Evolutionary conservation across 2,113 vertebrate species (phyloP).

Genomic region (Istiophorus platypterus): DNA sequence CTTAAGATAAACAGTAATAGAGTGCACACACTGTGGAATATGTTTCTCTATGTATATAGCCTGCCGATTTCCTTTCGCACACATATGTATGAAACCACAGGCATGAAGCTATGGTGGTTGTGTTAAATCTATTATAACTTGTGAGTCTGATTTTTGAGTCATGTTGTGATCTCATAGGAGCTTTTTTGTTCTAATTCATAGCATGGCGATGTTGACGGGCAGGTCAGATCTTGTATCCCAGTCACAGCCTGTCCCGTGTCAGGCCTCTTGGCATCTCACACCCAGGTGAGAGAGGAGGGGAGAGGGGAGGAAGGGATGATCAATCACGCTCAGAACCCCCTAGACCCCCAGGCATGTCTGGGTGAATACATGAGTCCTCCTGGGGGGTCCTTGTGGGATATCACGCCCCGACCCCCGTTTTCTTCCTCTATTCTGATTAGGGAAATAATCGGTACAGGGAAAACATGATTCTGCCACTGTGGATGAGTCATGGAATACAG

Average conservation of each 20-base stretch:
- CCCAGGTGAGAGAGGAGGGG: constrained; percentile 81
- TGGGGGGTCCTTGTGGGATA: constrained; percentile 78
- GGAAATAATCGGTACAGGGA: constrained; percentile 35
- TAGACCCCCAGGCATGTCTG: constrained; percentile 75
- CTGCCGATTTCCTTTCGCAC: constrained; percentile 38
- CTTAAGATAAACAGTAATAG: neutral
- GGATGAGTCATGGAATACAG: neutral
- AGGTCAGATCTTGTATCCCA: neutral
- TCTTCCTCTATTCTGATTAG: constrained; percentile 49
- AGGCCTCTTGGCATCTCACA: constrained; percentile 76
- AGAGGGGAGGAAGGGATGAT: constrained; percentile 62
- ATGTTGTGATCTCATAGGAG: neutral
- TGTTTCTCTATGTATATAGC: constrained; percentile 11
- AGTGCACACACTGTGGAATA: neutral
- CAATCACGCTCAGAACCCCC: constrained; percentile 75
- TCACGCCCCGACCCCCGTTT: constrained; percentile 73
- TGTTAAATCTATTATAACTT: neutral
- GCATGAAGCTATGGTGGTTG: neutral
- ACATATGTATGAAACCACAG: neutral
- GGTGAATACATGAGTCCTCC: constrained; percentile 75
- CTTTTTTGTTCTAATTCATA: constrained; percentile 7
- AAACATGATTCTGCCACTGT: constrained; percentile 33
- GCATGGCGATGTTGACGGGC: neutral
- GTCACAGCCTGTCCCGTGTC: neutral
- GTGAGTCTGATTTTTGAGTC: neutral